A percentile compares a stretch with the other conserved stretches of the same genome.
phyloP scores from a whole-genome alignment of 2,888 invertebrate genomes.

The Cepaea hortensis region DNA sequence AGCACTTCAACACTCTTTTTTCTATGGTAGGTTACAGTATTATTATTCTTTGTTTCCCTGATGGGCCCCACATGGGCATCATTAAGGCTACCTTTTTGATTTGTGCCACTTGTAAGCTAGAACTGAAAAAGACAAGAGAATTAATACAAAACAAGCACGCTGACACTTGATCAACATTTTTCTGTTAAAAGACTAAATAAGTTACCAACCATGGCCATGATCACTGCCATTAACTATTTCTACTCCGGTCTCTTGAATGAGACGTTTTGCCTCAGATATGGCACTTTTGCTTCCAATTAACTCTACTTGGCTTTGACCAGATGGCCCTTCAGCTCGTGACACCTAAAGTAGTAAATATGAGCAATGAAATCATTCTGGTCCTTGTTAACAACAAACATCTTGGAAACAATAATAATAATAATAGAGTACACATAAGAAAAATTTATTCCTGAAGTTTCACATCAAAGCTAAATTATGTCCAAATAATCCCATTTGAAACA shows the following conservation, averaged over 20 bases:
- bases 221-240: conserved; percentile 36
- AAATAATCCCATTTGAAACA: too few relatives aligned
- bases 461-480: too few relatives aligned
- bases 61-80: too few relatives aligned
- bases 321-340: conserved; percentile 42
- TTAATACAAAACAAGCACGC: background rate
- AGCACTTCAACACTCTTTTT: too few relatives aligned
- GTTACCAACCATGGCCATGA: conserved; percentile 42
- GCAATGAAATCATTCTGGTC: background rate
- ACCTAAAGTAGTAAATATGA: conserved; percentile 33
- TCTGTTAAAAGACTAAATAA: conserved; percentile 18
- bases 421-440: too few relatives aligned
- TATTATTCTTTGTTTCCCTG: too few relatives aligned
- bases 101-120: too few relatives aligned
- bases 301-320: conserved; percentile 46
- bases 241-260: conserved; percentile 45
- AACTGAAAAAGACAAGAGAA: background rate
- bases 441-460: too few relatives aligned
- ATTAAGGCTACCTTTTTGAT: too few relatives aligned
- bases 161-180: background rate
- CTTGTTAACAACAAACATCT: background rate
- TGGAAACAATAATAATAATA: too few relatives aligned
- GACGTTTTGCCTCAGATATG: conserved; percentile 44
- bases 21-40: too few relatives aligned
- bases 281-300: conserved; percentile 43